Percentiles rank a stretch among this genome's conserved stretches.
Evolutionary conservation across 1,140 invertebrate genomes (phyloP).

Genomic region (Myzus persicae): DNA sequence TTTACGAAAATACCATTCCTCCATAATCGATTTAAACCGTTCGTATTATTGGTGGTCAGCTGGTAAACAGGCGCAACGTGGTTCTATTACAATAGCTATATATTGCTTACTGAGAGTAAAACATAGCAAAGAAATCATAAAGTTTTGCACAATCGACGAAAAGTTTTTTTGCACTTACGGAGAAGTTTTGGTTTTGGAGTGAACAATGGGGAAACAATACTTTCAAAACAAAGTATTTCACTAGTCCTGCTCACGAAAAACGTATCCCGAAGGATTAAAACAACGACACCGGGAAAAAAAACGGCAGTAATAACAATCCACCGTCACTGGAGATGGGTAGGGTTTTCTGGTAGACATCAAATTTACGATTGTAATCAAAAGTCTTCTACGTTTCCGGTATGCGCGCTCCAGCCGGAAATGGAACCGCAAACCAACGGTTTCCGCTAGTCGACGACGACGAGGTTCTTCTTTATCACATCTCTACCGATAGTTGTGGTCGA

Average conservation of each 20-base stretch:
- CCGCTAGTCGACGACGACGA: not conserved
- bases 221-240: constrained; percentile 24
- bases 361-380: constrained; percentile 42
- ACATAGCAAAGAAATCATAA: not conserved
- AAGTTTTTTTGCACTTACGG: not conserved
- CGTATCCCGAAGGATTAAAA: constrained; percentile 20
- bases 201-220: not conserved
- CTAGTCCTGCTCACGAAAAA: not conserved
- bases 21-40: constrained; percentile 13
- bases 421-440: not conserved
- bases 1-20: not conserved
- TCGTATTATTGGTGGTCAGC: not conserved
- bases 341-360: not conserved
- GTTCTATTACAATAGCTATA: not conserved
- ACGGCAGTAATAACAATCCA: not conserved
- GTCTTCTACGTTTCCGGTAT: constrained; percentile 17
- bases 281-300: not conserved
- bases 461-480: not conserved
- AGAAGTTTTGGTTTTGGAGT: not conserved
- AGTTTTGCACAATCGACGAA: constrained; percentile 22
- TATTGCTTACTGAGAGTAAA: constrained; percentile 15
- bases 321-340: not conserved
- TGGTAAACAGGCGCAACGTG: not conserved
- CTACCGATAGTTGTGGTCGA: not conserved
- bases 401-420: not conserved